phyloP scores from a whole-genome alignment of 2,797 vertebrate genomes.

The Neomorphus geoffroyi region DNA sequence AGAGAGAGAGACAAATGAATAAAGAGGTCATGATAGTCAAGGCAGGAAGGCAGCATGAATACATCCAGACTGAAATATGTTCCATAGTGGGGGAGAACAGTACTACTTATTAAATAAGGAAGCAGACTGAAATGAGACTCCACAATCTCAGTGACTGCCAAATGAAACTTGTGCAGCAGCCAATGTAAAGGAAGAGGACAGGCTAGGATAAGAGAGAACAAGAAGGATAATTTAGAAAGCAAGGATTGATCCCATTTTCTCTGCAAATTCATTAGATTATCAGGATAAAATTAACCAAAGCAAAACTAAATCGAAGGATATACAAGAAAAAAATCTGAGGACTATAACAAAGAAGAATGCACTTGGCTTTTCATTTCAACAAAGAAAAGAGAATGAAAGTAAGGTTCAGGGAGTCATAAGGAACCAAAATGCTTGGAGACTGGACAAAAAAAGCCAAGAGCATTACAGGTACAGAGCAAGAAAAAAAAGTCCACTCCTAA shows the following conservation, averaged over 20 bases:
- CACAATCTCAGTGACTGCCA: not conserved
- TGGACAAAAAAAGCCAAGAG: not conserved
- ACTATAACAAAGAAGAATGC: not conserved
- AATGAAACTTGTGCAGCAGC: slow-evolving; percentile 1
- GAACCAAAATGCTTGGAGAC: not conserved
- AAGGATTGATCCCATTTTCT: not conserved
- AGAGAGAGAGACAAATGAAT: not conserved
- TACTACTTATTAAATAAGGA: slow-evolving; percentile 42
- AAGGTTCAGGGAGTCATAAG: not conserved
- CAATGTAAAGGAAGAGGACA: not conserved
- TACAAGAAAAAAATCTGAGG: fast-evolving
- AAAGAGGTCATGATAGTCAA: not conserved
- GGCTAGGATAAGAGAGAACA: not conserved
- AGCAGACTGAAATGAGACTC: slow-evolving; percentile 32
- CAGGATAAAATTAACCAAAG: not conserved
- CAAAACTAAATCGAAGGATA: not conserved
- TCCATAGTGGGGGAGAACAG: not conserved
- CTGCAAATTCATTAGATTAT: not conserved
- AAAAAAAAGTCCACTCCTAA: not conserved
- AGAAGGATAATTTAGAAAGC: not conserved
- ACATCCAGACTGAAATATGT: slow-evolving; percentile 7
- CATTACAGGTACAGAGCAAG: not conserved
- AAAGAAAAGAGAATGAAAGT: not conserved
- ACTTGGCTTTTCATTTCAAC: not conserved
- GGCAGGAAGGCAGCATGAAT: not conserved